Evolutionary conservation across 2,888 invertebrate genomes (phyloP).

Genomic region (Phaonia tiefii): DNA sequence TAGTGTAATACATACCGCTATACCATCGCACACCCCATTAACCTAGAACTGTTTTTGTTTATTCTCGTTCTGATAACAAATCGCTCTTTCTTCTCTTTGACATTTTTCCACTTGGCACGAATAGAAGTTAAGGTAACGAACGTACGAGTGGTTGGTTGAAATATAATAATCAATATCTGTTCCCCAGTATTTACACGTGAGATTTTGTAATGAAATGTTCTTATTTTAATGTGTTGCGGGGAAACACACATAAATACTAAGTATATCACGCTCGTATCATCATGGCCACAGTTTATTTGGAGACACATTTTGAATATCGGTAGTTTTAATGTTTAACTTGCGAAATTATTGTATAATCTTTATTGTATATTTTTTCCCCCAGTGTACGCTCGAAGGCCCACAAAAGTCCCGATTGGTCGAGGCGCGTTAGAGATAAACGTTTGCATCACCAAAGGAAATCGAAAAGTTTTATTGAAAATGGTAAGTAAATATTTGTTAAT

Average conservation of each 20-base stretch:
- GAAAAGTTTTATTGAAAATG: constrained; percentile 76
- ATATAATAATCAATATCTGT: neutral
- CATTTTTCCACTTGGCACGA: constrained; percentile 15
- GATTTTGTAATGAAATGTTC: constrained; percentile 51
- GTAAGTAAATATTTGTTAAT: constrained; percentile 70
- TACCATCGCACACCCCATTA: constrained; percentile 45
- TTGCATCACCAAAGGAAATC: constrained; percentile 76
- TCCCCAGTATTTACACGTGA: constrained; percentile 50
- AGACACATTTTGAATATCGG: constrained; percentile 61
- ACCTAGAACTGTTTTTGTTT: constrained; percentile 55
- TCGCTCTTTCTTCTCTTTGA: constrained; percentile 25
- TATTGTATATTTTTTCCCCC: constrained; percentile 62
- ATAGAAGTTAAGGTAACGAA: neutral
- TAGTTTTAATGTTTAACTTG: constrained; percentile 20
- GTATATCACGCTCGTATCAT: neutral
- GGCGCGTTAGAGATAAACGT: constrained; percentile 79
- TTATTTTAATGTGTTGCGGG: neutral
- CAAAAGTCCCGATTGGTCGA: constrained; percentile 80
- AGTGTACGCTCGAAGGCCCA: constrained; percentile 79
- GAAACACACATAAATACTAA: neutral
- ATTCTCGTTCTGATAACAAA: constrained; percentile 56
- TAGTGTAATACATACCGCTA: neutral
- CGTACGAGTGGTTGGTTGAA: neutral
- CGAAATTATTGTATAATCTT: neutral
- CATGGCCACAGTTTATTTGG: constrained; percentile 53